Evolutionary conservation across 2,797 vertebrate genomes (phyloP).

Genomic region (Coregonus suidteri): DNA sequence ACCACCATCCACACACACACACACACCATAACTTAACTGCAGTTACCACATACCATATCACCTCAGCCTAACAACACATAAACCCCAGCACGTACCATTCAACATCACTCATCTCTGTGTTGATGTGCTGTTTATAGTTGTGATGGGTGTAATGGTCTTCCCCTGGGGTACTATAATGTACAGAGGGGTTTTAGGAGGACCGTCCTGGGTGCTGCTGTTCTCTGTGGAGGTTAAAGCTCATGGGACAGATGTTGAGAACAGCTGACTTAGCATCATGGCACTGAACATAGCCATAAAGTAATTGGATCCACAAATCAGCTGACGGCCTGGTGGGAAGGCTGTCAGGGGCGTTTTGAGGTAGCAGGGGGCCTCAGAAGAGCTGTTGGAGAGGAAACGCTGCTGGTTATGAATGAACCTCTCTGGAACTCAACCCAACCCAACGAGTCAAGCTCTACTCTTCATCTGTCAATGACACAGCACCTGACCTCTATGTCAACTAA

Average conservation of each 20-base stretch:
- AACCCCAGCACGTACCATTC: no score
- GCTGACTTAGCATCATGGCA: conserved; percentile 70
- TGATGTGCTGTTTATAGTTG: background rate
- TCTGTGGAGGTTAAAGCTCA: conserved; percentile 26
- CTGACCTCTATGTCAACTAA: background rate
- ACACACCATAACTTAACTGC: background rate
- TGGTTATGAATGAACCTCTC: conserved; percentile 33
- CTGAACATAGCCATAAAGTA: conserved; percentile 77
- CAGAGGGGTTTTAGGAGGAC: background rate
- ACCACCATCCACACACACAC: background rate
- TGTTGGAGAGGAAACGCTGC: conserved; percentile 33
- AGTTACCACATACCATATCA: background rate
- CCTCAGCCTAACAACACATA: background rate
- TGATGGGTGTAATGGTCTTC: background rate
- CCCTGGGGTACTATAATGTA: conserved; percentile 7
- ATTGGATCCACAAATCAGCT: conserved; percentile 83
- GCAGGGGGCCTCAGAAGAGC: conserved; percentile 28
- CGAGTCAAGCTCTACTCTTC: conserved; percentile 10
- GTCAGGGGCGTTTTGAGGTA: conserved; percentile 64
- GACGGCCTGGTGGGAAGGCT: conserved; percentile 57
- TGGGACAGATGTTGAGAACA: conserved; percentile 62
- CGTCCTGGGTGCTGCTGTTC: conserved; percentile 7
- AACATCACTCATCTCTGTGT: background rate
- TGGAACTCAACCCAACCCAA: conserved; percentile 31
- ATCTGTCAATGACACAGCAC: conserved; percentile 38